Conservation (phyloP, 2,113 vertebrate genomes). For the Oceanodroma tethys region DNA sequence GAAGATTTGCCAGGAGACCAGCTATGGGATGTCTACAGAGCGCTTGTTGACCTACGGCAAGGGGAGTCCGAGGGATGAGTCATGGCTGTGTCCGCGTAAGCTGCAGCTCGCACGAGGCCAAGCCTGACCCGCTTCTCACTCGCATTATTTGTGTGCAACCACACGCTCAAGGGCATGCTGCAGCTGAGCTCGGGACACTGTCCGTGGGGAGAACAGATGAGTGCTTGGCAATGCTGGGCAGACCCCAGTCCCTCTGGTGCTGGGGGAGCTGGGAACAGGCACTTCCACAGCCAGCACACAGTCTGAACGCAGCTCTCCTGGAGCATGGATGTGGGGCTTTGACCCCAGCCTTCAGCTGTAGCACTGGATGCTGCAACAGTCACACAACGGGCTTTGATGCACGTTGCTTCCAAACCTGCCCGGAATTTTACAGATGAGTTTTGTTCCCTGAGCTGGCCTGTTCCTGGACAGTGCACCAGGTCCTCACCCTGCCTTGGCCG, state of each 20-base stretch:
- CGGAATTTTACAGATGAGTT: not conserved
- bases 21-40: not conserved
- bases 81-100: rapidly evolving
- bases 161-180: rapidly evolving
- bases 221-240: not conserved
- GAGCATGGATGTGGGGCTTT: rapidly evolving
- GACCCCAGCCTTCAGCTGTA: not conserved
- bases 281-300: not conserved
- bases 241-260: not conserved
- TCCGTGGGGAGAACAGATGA: not conserved
- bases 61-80: too few species aligned
- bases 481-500: not conserved
- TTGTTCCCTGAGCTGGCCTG: not conserved
- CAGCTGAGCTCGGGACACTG: not conserved
- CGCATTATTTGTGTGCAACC: not conserved
- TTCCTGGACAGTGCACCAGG: not conserved
- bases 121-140: not conserved
- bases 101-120: rapidly evolving
- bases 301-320: not conserved
- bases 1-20: not conserved
- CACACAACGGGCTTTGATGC: not conserved
- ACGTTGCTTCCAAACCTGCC: not conserved
- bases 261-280: not conserved
- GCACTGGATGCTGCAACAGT: not conserved
- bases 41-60: rapidly evolving